Conservation (phyloP, 2,113 vertebrate species). For the Rynchops niger region DNA sequence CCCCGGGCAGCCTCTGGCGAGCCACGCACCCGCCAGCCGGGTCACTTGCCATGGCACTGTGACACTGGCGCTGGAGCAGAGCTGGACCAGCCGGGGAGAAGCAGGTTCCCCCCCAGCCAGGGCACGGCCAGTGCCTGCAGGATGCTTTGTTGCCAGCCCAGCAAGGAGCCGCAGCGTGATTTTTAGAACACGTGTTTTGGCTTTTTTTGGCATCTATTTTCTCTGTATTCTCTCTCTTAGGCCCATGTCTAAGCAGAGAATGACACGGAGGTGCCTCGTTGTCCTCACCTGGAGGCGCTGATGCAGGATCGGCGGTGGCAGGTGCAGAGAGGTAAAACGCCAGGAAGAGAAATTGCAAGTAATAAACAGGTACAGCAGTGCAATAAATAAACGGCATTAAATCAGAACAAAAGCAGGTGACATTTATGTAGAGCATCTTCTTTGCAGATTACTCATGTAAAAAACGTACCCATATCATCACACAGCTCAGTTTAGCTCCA, state of each 20-base stretch:
- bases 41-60: fast-evolving
- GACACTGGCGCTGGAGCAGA: fast-evolving
- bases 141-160: not conserved
- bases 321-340: not conserved
- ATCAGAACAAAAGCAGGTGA: constrained; percentile 42
- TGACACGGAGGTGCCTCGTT: not conserved
- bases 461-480: not conserved
- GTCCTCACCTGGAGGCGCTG: constrained; percentile 32
- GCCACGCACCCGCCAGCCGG: fast-evolving
- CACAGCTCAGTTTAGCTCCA: not conserved
- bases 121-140: not conserved
- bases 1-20: fast-evolving
- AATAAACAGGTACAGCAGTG: constrained; percentile 37
- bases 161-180: not conserved
- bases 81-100: fast-evolving
- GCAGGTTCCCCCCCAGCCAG: too few species aligned
- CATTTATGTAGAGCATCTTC: constrained; percentile 18
- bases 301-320: constrained; percentile 15
- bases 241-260: not conserved
- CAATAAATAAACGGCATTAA: constrained; percentile 62
- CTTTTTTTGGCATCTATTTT: not conserved
- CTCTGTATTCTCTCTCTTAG: not conserved
- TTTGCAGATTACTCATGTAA: not conserved
- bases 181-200: constrained; percentile 1
- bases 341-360: constrained; percentile 44